phyloP scores from a whole-genome alignment of 2,113 vertebrate genomes.

The Xenopus borealis region DNA sequence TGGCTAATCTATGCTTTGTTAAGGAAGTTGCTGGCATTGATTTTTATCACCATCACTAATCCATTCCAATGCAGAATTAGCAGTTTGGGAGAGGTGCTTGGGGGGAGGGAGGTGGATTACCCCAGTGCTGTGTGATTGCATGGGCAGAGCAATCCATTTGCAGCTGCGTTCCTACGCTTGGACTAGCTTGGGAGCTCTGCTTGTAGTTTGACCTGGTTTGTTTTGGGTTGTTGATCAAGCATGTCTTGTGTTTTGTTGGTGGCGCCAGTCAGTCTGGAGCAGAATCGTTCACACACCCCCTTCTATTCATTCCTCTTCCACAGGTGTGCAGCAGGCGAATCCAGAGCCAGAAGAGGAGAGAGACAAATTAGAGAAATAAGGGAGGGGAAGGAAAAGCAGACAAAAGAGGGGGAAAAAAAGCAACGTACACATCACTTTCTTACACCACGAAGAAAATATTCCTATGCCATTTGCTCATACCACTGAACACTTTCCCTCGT shows the following conservation, averaged over 20 bases:
- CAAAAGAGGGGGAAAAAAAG: conserved; percentile 58
- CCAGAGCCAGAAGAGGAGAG: conserved; percentile 79
- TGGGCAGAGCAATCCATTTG: conserved; percentile 45
- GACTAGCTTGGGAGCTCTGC: conserved; percentile 65
- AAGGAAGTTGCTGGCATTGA: conserved; percentile 6
- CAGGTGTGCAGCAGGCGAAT: conserved; percentile 91
- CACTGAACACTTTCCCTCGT: conserved; percentile 24
- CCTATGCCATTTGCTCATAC: conserved; percentile 20
- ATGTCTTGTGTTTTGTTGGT: conserved; percentile 86
- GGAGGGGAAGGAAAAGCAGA: conserved; percentile 67
- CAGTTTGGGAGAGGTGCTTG: background rate
- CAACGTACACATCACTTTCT: conserved; percentile 55
- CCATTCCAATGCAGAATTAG: conserved; percentile 16
- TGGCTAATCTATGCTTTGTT: conserved; percentile 2
- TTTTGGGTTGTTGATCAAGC: conserved; percentile 98
- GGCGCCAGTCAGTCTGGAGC: conserved; percentile 94
- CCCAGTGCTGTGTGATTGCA: conserved; percentile 33
- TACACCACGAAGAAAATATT: conserved; percentile 53
- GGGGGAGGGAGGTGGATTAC: background rate
- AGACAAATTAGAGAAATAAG: conserved; percentile 72
- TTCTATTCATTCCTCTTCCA: conserved; percentile 93
- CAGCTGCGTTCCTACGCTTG: conserved; percentile 59
- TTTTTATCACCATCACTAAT: conserved; percentile 11
- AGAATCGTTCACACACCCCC: conserved; percentile 82
- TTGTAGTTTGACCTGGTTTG: conserved; percentile 90